These are phyloP conservation scores for Leucophenga montana DNA, from an alignment of 2,888 invertebrate species.

Conservation along the genomic window DNA sequence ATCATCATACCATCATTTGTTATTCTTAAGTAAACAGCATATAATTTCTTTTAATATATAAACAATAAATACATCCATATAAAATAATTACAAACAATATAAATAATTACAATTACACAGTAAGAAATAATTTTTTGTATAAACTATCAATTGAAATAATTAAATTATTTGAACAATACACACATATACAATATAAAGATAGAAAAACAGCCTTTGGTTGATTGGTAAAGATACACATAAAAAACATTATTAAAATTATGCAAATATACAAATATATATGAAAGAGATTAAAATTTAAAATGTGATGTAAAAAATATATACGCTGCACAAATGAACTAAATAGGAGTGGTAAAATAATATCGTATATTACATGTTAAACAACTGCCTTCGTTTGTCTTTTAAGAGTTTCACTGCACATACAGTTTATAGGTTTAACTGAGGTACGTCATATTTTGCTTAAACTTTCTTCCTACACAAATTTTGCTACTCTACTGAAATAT, in stretches of 20 bases:
- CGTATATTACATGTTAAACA: conserved; percentile 25
- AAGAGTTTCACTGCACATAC: conserved; percentile 4
- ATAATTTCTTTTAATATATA: background rate
- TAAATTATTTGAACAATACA: conserved; percentile 3
- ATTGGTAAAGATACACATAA: background rate
- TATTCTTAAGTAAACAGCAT: background rate
- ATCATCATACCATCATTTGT: background rate
- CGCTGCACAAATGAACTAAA: background rate
- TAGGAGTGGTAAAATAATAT: background rate
- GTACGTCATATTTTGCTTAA: conserved; percentile 14
- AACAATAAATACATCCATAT: background rate
- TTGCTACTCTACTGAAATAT: conserved; percentile 18
- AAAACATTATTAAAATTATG: conserved; percentile 1
- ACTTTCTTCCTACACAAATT: conserved; percentile 12
- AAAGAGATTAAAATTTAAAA: background rate
- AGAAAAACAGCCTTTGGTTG: conserved; percentile 27
- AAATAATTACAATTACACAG: background rate
- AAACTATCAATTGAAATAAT: background rate
- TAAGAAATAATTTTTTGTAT: background rate
- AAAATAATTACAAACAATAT: background rate
- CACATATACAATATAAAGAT: conserved; percentile 14
- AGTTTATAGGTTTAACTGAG: background rate
- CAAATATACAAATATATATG: background rate
- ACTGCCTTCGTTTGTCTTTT: conserved; percentile 17
- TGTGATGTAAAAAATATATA: background rate